A percentile compares a stretch with the other conserved stretches of the same genome.
Evolutionary conservation across 1,140 invertebrate species (phyloP).

Genomic region (Archivesica marissinica): DNA sequence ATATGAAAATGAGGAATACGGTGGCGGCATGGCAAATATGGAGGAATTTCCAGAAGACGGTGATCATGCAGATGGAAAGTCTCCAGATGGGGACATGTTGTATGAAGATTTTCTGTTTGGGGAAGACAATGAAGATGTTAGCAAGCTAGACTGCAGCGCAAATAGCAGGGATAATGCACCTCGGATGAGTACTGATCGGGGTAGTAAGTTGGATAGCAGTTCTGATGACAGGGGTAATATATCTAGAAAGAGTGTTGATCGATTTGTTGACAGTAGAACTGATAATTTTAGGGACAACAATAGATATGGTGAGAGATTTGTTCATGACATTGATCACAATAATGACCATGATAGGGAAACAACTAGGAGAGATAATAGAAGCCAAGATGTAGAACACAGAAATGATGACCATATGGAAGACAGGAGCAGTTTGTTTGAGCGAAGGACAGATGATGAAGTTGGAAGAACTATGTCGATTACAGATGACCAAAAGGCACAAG

Average conservation of each 20-base stretch:
- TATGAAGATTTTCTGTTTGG: slow-evolving; percentile 31
- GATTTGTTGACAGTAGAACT: too few relatives aligned
- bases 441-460: background rate
- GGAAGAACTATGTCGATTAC: background rate
- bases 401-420: background rate
- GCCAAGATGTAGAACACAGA: background rate
- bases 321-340: too few relatives aligned
- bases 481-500: slow-evolving; percentile 18
- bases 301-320: too few relatives aligned
- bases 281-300: too few relatives aligned
- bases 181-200: too few relatives aligned
- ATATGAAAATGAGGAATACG: background rate
- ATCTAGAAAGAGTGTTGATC: background rate
- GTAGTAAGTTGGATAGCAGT: background rate
- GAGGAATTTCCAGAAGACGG: background rate
- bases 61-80: background rate
- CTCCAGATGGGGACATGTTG: background rate
- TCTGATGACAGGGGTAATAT: background rate
- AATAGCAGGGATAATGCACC: background rate
- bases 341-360: background rate
- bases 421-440: background rate
- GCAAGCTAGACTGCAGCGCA: background rate
- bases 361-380: background rate
- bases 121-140: background rate
- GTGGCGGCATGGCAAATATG: slow-evolving; percentile 10